Evolutionary conservation across 2,797 vertebrate species (phyloP).

Genomic region (Typhlichthys subterraneus): DNA sequence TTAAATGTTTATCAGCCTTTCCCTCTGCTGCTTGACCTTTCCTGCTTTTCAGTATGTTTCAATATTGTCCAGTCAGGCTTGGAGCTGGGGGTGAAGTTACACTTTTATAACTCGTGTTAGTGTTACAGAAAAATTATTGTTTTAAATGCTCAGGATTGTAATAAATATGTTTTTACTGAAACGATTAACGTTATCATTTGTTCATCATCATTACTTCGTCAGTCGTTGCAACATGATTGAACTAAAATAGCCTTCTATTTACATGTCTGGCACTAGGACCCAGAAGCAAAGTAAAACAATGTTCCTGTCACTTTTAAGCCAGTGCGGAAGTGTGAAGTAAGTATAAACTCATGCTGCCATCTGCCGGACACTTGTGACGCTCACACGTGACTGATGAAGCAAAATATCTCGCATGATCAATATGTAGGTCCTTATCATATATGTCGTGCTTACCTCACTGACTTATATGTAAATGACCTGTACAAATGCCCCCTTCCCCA

Average conservation of each 20-base stretch:
- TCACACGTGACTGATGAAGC: no score
- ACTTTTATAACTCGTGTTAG: neutral
- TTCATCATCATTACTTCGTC: neutral
- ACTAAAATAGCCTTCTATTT: neutral
- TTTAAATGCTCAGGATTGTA: neutral
- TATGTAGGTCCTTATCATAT: no score
- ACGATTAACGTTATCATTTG: neutral
- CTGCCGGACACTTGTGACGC: fast-evolving
- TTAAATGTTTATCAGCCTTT: no score
- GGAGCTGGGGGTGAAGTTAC: no score
- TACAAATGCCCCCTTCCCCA: no score
- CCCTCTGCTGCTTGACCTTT: no score
- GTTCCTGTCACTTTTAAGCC: slow-evolving; percentile 72
- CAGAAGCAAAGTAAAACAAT: neutral
- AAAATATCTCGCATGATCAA: no score
- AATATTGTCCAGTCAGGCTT: no score
- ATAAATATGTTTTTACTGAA: slow-evolving; percentile 4
- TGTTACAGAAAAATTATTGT: slow-evolving; percentile 1
- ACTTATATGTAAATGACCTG: no score
- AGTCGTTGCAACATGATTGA: neutral
- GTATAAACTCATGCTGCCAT: slow-evolving; percentile 6
- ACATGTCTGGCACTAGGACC: neutral
- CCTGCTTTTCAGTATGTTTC: no score
- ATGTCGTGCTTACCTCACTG: no score
- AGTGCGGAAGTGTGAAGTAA: slow-evolving; percentile 69